phyloP scores from a whole-genome alignment of 2,888 invertebrate species.

The Coremacera marginata region DNA sequence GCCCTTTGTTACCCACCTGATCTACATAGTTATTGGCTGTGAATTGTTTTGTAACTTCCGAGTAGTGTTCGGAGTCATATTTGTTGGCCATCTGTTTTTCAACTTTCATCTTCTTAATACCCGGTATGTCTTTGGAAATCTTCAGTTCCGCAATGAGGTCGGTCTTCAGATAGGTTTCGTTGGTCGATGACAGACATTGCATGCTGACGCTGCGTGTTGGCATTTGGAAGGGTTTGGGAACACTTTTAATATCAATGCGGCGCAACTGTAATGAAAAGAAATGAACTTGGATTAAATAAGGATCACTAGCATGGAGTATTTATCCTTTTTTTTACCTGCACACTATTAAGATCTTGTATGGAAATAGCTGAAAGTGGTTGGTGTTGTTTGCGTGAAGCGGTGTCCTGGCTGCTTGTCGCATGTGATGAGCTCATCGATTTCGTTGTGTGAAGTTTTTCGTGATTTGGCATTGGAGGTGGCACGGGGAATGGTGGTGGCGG shows the following conservation, averaged over 20 bases:
- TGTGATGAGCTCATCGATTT: constrained; percentile 58
- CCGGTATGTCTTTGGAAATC: constrained; percentile 91
- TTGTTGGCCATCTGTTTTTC: constrained; percentile 87
- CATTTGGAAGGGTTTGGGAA: constrained; percentile 87
- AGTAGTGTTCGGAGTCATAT: constrained; percentile 85
- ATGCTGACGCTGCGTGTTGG: constrained; percentile 82
- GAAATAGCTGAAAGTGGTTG: constrained; percentile 90
- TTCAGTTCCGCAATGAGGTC: constrained; percentile 93
- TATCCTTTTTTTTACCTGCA: constrained; percentile 70
- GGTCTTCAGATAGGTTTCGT: constrained; percentile 82
- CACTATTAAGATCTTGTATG: constrained; percentile 87
- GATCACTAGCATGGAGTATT: not conserved
- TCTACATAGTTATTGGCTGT: constrained; percentile 89
- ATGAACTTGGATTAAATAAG: not conserved
- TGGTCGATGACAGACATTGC: constrained; percentile 77
- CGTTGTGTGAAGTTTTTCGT: constrained; percentile 50
- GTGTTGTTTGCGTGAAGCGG: constrained; percentile 72
- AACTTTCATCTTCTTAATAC: constrained; percentile 93
- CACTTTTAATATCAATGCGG: constrained; percentile 78
- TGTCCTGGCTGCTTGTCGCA: constrained; percentile 64
- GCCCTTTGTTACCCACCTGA: constrained; percentile 76
- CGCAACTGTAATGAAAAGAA: constrained; percentile 71
- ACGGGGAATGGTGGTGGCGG: constrained; percentile 73
- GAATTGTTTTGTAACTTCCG: constrained; percentile 87
- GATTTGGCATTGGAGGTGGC: constrained; percentile 58